Percentiles rank a stretch among this genome's conserved stretches.
Evolutionary conservation across 2,113 vertebrate species (phyloP).

Genomic region (Pyrgilauda ruficollis): DNA sequence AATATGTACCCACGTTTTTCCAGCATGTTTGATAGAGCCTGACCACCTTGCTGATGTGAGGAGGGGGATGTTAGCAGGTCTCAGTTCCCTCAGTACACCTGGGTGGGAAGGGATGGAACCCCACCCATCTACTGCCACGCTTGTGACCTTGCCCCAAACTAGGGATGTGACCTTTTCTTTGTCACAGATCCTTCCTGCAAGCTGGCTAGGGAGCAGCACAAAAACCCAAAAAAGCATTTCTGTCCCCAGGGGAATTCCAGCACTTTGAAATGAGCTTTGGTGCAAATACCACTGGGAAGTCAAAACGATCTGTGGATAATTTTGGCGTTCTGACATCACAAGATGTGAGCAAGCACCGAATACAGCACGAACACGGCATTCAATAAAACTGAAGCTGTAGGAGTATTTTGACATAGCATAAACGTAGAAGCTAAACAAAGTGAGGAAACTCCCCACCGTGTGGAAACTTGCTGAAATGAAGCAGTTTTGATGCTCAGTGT

Average conservation of each 20-base stretch:
- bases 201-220: background rate
- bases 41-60: background rate
- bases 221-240: background rate
- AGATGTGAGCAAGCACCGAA: background rate
- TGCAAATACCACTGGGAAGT: background rate
- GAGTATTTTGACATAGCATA: background rate
- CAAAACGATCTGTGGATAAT: background rate
- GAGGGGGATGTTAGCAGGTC: background rate
- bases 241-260: background rate
- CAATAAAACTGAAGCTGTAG: background rate
- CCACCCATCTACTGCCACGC: rapidly evolving
- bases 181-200: background rate
- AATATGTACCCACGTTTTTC: background rate
- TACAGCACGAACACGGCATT: rapidly evolving
- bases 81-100: background rate
- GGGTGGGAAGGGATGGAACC: background rate
- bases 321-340: background rate
- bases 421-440: background rate
- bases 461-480: background rate
- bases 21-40: rapidly evolving
- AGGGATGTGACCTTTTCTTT: background rate
- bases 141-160: background rate
- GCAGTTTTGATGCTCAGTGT: background rate
- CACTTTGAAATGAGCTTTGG: background rate
- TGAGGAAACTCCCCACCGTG: background rate